Evolutionary conservation across 2,888 invertebrate species (phyloP), one percentile per base, ranked within the genome.

Genomic region (Nematopogon swammerdamellus): DNA sequence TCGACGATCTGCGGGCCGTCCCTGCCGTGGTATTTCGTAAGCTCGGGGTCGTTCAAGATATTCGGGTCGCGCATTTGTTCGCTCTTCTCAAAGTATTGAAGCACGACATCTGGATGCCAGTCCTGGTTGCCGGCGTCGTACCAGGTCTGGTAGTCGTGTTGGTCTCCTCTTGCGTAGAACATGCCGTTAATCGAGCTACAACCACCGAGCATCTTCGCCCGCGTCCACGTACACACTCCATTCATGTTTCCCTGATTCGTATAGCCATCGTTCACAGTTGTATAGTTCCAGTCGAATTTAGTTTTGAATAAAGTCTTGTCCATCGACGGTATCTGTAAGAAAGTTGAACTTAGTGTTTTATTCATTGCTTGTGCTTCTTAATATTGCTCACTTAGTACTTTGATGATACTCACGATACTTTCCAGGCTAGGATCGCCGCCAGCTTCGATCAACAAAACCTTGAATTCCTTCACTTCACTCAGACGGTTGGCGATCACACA

Each of bases 171-270:
- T 0, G 85, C 68, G 57, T 88, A 85, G 8, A 84, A 60, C 86
- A 88, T 86, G 46, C 80, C 84, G 61, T 89, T 89, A 2, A 85
- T 71, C 1, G 77, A 70, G 49, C 86, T 86, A 6, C 82, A 80
- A 0, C 89, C 90, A 1, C 89, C 90, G 17, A 86, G 65, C 46
- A 82, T 81, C 60, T 87, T 86, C 0, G 85, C 85, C 45, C 89
- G 79, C 0, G 85, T 85, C 81, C 61, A 14, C 11, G n/a, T 3
- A 14, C 11, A 14, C 11, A 14, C 11, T 36, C 36, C n/a, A 14
- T 36, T 14, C 8, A 8, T 36, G 14, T 14, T 8, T 14, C 36
- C 36, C 11, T 36, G 8, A 8, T 3, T 8, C 11, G 8, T 36
- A 3, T 14, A 8, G 11, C n/a, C 11, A 14, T 14, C 36, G 14